Conservation (phyloP, 2,797 vertebrate species). For the Leptatherina wallacei region DNA sequence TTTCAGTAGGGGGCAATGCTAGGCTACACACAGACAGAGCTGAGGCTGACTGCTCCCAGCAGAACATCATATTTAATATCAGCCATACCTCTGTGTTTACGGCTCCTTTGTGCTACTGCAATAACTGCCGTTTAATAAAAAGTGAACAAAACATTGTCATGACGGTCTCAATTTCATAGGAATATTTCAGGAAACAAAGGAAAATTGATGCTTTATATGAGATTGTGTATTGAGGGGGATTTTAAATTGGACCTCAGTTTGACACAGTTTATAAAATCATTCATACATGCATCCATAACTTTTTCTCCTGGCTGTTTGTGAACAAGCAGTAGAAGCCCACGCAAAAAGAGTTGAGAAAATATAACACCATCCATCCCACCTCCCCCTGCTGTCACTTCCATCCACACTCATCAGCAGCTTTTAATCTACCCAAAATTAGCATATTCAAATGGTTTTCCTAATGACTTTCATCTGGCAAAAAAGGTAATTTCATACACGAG, state of each 20-base stretch:
- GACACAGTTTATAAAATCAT: neutral
- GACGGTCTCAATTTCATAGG: neutral
- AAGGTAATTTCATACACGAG: slow-evolving; percentile 74
- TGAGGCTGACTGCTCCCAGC: slow-evolving; percentile 45
- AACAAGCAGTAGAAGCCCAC: neutral
- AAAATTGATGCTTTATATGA: neutral
- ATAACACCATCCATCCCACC: neutral
- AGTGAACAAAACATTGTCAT: slow-evolving; percentile 11
- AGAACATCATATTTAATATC: slow-evolving; percentile 44
- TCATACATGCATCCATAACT: neutral
- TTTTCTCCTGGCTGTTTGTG: neutral
- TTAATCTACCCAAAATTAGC: slow-evolving; percentile 72
- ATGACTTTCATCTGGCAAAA: slow-evolving; percentile 74
- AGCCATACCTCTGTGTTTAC: neutral
- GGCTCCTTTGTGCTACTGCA: slow-evolving; percentile 1
- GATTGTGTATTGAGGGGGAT: neutral
- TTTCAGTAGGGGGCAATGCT: slow-evolving; percentile 86
- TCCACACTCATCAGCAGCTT: slow-evolving; percentile 72
- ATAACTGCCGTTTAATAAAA: slow-evolving; percentile 7
- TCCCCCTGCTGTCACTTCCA: slow-evolving; percentile 1
- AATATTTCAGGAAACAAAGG: neutral
- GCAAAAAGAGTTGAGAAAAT: slow-evolving; percentile 10
- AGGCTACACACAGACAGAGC: slow-evolving; percentile 70
- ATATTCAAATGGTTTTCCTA: slow-evolving; percentile 76
- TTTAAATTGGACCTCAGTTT: neutral